These are phyloP conservation scores for Echinops telfairi DNA, from an alignment of 2,113 vertebrate genomes.

Conservation along the genomic window DNA sequence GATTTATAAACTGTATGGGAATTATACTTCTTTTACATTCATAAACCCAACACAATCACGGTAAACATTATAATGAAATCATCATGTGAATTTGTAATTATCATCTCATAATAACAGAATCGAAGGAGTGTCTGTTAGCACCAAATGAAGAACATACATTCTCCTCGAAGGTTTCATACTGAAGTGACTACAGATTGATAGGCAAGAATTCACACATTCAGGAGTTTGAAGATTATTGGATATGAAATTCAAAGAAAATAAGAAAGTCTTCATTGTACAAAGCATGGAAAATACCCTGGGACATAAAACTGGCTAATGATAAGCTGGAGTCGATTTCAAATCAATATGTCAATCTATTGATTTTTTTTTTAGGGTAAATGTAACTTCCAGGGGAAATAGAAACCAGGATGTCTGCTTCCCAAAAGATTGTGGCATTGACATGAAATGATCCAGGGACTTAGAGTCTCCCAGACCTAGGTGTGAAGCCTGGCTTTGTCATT, in stretches of 20 bases:
- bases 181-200: slow-evolving; percentile 54
- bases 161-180: slow-evolving; percentile 50
- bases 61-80: slow-evolving; percentile 67
- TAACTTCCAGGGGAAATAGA: slow-evolving; percentile 28
- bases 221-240: background rate
- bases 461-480: fast-evolving
- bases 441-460: background rate
- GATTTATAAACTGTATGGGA: background rate
- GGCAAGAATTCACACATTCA: slow-evolving; percentile 43
- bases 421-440: background rate
- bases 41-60: slow-evolving; percentile 4
- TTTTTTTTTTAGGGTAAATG: background rate
- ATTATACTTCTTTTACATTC: slow-evolving; percentile 27
- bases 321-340: slow-evolving; percentile 51
- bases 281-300: slow-evolving; percentile 35
- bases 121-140: slow-evolving; percentile 31
- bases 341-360: slow-evolving; percentile 56
- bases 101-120: slow-evolving; percentile 62
- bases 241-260: slow-evolving; percentile 25
- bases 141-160: slow-evolving; percentile 57
- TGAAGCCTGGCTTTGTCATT: background rate
- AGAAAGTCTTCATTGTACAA: slow-evolving; percentile 19
- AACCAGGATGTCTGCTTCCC: background rate
- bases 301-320: slow-evolving; percentile 56
- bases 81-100: slow-evolving; percentile 59